phyloP scores from a whole-genome alignment of 2,888 invertebrate species.

The Petrophora chlorosata region DNA sequence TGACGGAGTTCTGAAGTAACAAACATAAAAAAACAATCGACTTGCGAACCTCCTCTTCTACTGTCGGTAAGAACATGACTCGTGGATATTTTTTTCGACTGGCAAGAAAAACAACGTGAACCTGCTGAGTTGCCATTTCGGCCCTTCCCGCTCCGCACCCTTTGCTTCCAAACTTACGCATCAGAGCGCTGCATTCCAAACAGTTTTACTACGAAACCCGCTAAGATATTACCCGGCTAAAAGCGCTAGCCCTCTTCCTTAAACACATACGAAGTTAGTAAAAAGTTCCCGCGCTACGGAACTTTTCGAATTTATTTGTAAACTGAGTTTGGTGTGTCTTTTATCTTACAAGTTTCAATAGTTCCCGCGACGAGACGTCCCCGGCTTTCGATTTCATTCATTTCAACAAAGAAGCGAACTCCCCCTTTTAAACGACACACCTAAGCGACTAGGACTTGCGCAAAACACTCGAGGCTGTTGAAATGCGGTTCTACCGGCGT shows the following conservation, averaged over 20 bases:
- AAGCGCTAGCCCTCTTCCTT: constrained; percentile 25
- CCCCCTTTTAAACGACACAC: neutral
- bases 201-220: constrained; percentile 3
- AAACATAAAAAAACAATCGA: too few relatives aligned
- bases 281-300: constrained; percentile 25
- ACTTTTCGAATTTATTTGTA: constrained; percentile 36
- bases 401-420: constrained; percentile 29
- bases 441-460: neutral
- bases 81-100: too few relatives aligned
- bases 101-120: too few relatives aligned
- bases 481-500: too few relatives aligned
- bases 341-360: constrained; percentile 41
- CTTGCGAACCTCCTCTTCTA: too few relatives aligned
- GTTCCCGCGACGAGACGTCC: constrained; percentile 36
- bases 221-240: constrained; percentile 16
- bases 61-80: too few relatives aligned
- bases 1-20: too few relatives aligned
- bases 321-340: constrained; percentile 39
- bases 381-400: constrained; percentile 38
- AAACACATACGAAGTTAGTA: constrained; percentile 36
- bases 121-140: neutral
- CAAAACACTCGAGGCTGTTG: neutral
- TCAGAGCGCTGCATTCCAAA: neutral
- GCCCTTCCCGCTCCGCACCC: too few relatives aligned
- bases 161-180: neutral